Conservation (phyloP, 2,113 vertebrate species). For the Galemys pyrenaicus region DNA sequence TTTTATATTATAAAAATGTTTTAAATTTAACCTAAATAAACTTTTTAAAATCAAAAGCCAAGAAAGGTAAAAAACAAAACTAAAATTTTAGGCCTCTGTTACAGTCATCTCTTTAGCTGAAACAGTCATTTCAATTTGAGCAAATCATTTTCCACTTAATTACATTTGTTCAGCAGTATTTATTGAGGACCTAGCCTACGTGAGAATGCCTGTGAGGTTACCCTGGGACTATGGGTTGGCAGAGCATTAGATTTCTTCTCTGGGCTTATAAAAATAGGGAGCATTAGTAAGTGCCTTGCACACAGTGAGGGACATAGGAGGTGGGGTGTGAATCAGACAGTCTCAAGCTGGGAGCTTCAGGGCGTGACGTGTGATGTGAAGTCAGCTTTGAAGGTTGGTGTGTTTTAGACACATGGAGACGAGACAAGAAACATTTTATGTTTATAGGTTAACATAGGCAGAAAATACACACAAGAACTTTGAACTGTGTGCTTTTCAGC, state of each 20-base stretch:
- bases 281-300: not conserved
- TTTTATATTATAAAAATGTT: constrained; percentile 41
- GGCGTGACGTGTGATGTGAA: not conserved
- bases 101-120: constrained; percentile 27
- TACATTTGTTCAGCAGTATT: constrained; percentile 2
- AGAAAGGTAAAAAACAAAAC: constrained; percentile 16
- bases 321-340: not conserved
- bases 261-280: not conserved
- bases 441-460: constrained; percentile 2
- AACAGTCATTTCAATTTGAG: constrained; percentile 18
- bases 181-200: not conserved
- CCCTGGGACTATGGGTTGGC: not conserved
- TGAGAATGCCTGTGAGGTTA: constrained; percentile 10
- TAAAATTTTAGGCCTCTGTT: constrained; percentile 16
- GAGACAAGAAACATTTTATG: constrained; percentile 3
- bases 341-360: not conserved
- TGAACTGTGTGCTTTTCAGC: not conserved
- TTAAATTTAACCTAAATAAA: constrained; percentile 18
- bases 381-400: constrained; percentile 23
- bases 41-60: not conserved
- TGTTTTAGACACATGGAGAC: not conserved
- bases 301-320: not conserved
- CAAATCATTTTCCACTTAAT: constrained; percentile 23
- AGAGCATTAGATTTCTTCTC: not conserved
- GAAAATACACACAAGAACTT: not conserved